Conservation (phyloP, 2,113 vertebrate species). For the Cromileptes altivelis region DNA sequence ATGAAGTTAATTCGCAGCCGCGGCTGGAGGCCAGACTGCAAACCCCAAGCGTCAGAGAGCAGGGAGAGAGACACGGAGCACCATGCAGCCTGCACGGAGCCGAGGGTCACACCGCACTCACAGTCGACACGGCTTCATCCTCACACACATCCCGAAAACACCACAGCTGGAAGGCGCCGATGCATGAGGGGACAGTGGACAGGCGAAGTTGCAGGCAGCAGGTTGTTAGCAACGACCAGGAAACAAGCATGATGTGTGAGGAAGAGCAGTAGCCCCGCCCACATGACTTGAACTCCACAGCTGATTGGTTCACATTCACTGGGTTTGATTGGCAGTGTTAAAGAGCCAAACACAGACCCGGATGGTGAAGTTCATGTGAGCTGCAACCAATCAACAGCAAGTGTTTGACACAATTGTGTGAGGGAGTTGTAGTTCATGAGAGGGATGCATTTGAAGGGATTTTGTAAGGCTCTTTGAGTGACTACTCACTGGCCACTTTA, state of each 20-base stretch:
- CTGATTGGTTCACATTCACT: slow-evolving; percentile 54
- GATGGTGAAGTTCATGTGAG: slow-evolving; percentile 14
- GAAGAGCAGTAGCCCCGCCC: slow-evolving; percentile 63
- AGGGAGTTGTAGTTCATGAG: slow-evolving; percentile 57
- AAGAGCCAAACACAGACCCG: slow-evolving; percentile 2
- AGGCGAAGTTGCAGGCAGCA: slow-evolving; percentile 73
- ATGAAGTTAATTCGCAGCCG: slow-evolving; percentile 69
- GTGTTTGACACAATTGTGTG: not conserved
- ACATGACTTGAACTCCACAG: not conserved
- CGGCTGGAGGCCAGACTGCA: slow-evolving; percentile 81
- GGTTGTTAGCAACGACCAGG: slow-evolving; percentile 79
- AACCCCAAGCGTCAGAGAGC: slow-evolving; percentile 68
- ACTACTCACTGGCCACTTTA: no score
- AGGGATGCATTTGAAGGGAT: not conserved
- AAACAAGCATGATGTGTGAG: slow-evolving; percentile 48
- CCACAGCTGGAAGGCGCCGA: slow-evolving; percentile 5
- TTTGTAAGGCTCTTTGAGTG: not conserved
- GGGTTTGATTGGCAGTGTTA: slow-evolving; percentile 5
- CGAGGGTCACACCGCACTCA: slow-evolving; percentile 24
- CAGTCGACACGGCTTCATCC: slow-evolving; percentile 57
- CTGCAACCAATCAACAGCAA: slow-evolving; percentile 50
- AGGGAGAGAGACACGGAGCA: slow-evolving; percentile 60
- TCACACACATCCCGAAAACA: slow-evolving; percentile 1
- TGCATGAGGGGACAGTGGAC: slow-evolving; percentile 46
- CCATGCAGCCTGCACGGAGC: slow-evolving; percentile 53